These are phyloP conservation scores for Xiphorhynchus erythropygius DNA, from an alignment of 2,797 vertebrate genomes.

Conservation along the genomic window DNA sequence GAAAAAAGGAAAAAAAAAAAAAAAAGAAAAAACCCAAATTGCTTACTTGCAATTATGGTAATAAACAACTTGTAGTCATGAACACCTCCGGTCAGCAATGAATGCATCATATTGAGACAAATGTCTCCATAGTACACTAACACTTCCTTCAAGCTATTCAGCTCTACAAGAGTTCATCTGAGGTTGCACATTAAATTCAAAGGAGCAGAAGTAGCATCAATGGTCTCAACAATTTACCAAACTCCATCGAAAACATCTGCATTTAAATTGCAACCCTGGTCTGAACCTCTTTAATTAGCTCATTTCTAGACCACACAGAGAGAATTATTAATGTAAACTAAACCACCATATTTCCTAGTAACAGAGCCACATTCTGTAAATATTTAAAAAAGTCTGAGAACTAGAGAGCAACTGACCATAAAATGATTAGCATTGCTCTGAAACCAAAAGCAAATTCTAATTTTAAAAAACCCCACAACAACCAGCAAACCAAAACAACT, in stretches of 20 bases:
- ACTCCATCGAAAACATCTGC: not conserved
- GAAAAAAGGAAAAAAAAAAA: not conserved
- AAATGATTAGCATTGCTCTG: constrained; percentile 28
- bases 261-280: constrained; percentile 6
- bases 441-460: constrained; percentile 36
- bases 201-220: constrained; percentile 32
- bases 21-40: not conserved
- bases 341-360: constrained; percentile 12
- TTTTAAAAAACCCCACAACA: not conserved
- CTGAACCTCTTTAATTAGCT: constrained; percentile 15
- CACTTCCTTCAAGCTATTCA: constrained; percentile 57
- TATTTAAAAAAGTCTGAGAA: constrained; percentile 54
- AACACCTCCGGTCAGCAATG: constrained; percentile 1
- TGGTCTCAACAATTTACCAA: constrained; percentile 3
- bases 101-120: constrained; percentile 24
- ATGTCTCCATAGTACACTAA: not conserved
- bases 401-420: constrained; percentile 22
- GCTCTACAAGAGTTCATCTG: constrained; percentile 47
- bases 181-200: constrained; percentile 50
- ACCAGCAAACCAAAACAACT: constrained; percentile 2
- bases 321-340: constrained; percentile 68
- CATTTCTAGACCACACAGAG: constrained; percentile 49
- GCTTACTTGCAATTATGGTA: not conserved
- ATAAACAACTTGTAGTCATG: not conserved
- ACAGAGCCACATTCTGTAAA: constrained; percentile 67